These are phyloP conservation scores for Phainopepla nitens DNA, from an alignment of 2,113 vertebrate genomes.

Conservation along the genomic window DNA sequence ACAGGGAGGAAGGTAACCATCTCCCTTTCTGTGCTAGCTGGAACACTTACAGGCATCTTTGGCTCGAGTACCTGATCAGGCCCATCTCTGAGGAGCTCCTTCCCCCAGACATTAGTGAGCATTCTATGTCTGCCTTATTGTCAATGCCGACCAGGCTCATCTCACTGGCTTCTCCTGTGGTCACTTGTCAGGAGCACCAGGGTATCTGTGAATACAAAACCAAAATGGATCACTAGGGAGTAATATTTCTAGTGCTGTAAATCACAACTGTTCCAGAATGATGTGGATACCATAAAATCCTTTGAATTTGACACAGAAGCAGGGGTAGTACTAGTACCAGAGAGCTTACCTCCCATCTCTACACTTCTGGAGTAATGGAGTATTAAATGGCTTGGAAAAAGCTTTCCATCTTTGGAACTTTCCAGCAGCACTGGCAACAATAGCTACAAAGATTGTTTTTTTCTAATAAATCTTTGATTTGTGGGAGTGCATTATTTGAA, in stretches of 20 bases:
- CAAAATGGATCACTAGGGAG: neutral
- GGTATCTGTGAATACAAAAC: neutral
- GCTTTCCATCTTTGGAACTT: neutral
- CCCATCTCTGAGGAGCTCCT: neutral
- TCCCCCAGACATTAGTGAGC: neutral
- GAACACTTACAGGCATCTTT: neutral
- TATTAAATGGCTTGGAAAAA: neutral
- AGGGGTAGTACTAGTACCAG: neutral
- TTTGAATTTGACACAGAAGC: neutral
- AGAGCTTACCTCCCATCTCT: neutral
- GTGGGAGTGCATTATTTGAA: neutral
- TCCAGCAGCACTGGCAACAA: neutral
- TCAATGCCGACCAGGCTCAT: neutral
- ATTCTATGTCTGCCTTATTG: neutral
- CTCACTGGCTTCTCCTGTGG: neutral
- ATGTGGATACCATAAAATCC: neutral
- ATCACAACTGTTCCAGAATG: neutral
- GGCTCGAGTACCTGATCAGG: neutral
- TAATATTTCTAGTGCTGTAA: neutral
- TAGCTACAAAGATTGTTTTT: neutral
- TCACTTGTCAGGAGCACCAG: neutral
- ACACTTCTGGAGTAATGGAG: neutral
- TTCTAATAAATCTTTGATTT: neutral
- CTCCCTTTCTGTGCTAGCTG: neutral
- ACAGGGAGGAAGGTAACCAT: neutral